A percentile compares a stretch with the other conserved stretches of the same genome.
Evolutionary conservation across 2,113 vertebrate species (phyloP).

Genomic region (Scomber colias): DNA sequence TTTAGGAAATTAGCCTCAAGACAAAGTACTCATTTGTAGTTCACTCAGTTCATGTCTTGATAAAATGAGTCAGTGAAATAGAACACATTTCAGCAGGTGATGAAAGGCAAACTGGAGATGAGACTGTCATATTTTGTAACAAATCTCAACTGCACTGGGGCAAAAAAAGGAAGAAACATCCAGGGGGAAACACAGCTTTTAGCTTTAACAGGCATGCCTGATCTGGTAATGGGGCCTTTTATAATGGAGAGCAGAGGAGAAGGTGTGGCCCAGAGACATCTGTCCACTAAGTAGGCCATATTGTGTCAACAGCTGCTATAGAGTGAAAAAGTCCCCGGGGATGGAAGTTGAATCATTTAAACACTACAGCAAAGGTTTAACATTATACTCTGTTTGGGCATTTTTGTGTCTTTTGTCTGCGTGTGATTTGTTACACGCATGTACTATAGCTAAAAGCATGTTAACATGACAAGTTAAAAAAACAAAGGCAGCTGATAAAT

Average conservation of each 20-base stretch:
- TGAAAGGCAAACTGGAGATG: constrained; percentile 41
- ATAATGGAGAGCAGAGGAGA: constrained; percentile 63
- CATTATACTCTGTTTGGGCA: constrained; percentile 34
- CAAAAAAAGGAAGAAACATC: background rate
- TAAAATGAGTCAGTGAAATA: constrained; percentile 1
- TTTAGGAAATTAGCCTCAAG: background rate
- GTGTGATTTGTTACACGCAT: constrained; percentile 41
- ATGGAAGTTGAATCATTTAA: constrained; percentile 62
- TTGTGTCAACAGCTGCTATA: constrained; percentile 79
- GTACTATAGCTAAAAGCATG: constrained; percentile 44
- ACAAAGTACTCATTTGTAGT: background rate
- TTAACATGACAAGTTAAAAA: constrained; percentile 39
- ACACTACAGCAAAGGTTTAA: constrained; percentile 65
- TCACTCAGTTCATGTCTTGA: background rate
- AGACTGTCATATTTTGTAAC: constrained; percentile 14
- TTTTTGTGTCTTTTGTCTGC: constrained; percentile 45
- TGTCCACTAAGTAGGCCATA: constrained; percentile 73
- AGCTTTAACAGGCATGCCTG: constrained; percentile 57
- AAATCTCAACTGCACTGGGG: constrained; percentile 24
- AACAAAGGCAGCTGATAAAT: constrained; percentile 24
- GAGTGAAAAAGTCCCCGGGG: constrained; percentile 58
- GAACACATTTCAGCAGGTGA: constrained; percentile 36
- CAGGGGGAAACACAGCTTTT: constrained; percentile 30
- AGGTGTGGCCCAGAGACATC: constrained; percentile 78
- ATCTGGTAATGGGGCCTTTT: constrained; percentile 43